phyloP scores from a whole-genome alignment of 1,140 invertebrate species.

The Lysiphlebus fabarum region DNA sequence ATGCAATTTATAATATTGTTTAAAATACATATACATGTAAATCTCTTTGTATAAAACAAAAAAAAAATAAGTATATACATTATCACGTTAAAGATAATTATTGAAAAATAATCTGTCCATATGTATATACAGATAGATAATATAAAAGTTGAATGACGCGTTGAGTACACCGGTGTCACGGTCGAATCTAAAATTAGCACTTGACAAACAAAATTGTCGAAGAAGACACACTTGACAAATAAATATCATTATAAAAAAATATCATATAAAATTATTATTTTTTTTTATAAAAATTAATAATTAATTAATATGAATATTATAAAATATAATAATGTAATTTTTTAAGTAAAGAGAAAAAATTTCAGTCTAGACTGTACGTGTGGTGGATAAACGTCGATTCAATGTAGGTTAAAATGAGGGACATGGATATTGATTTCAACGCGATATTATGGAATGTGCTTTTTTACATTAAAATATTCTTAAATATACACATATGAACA shows the following conservation, averaged over 20 bases:
- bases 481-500: slow-evolving; percentile 19
- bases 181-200: slow-evolving; percentile 47
- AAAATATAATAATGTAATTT: neutral
- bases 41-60: too few species aligned
- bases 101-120: too few species aligned
- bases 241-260: neutral
- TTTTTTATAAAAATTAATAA: too few species aligned
- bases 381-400: slow-evolving; percentile 31
- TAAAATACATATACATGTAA: too few species aligned
- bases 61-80: too few species aligned
- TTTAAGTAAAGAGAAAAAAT: neutral
- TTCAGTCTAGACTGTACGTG: slow-evolving; percentile 35
- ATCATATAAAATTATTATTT: neutral
- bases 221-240: slow-evolving; percentile 15
- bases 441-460: slow-evolving; percentile 49
- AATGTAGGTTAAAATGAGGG: slow-evolving; percentile 51
- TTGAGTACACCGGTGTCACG: slow-evolving; percentile 36
- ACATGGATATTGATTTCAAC: slow-evolving; percentile 53
- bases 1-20: too few species aligned
- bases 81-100: too few species aligned
- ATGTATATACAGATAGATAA: too few species aligned
- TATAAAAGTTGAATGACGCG: slow-evolving; percentile 27
- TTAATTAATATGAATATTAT: too few species aligned
- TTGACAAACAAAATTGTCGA: slow-evolving; percentile 14
- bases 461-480: slow-evolving; percentile 40